phyloP scores from a whole-genome alignment of 2,797 vertebrate species.

The Acipenser ruthenus region DNA sequence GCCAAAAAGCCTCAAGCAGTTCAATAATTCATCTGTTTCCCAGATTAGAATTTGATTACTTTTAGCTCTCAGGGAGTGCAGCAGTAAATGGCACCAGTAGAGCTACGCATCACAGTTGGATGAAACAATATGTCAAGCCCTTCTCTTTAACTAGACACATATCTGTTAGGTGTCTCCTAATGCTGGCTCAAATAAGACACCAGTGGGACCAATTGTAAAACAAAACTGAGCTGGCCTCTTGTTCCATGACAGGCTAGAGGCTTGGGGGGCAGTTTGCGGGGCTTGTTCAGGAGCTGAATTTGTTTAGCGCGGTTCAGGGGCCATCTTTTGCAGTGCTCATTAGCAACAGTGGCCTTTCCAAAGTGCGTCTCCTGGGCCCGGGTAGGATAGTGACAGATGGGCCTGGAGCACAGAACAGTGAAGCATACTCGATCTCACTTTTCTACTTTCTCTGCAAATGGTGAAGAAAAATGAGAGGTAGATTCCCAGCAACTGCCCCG shows the following conservation, averaged over 20 bases:
- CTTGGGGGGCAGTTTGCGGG: slow-evolving; percentile 35
- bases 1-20: background rate
- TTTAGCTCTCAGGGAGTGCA: slow-evolving; percentile 2
- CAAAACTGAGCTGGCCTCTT: slow-evolving; percentile 28
- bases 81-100: slow-evolving; percentile 21
- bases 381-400: slow-evolving; percentile 57
- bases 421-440: slow-evolving; percentile 22
- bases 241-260: slow-evolving; percentile 31
- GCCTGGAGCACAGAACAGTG: slow-evolving; percentile 38
- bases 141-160: slow-evolving; percentile 12
- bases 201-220: slow-evolving; percentile 28
- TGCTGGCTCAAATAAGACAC: slow-evolving; percentile 26
- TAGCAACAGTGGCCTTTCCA: slow-evolving; percentile 47
- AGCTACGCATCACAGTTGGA: slow-evolving; percentile 7
- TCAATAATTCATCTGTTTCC: slow-evolving; percentile 4
- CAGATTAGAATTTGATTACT: slow-evolving; percentile 2
- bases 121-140: slow-evolving; percentile 5
- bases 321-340: slow-evolving; percentile 44
- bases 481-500: slow-evolving; percentile 50
- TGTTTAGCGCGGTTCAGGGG: slow-evolving; percentile 44
- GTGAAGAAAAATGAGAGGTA: slow-evolving; percentile 38
- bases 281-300: slow-evolving; percentile 41
- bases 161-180: slow-evolving; percentile 31
- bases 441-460: slow-evolving; percentile 24
- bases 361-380: slow-evolving; percentile 46